Base-by-base conservation (phyloP, 2,797 vertebrate species). In the Sebastiscus tertius region DNA sequence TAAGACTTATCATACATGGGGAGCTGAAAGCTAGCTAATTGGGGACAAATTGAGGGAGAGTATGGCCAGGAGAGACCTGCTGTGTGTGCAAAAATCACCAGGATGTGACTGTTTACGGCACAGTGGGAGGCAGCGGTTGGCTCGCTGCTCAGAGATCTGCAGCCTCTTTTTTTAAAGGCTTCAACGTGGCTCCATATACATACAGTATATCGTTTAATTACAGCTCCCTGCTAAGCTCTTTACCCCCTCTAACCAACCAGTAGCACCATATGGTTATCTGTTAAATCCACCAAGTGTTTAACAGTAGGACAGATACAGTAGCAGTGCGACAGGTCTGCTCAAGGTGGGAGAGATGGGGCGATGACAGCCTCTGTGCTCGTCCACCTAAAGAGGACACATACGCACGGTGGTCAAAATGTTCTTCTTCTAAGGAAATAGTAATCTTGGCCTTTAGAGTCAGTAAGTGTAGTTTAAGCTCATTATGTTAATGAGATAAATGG, bases 401-500 rank as follows among this genome's bases (percentile, higher is more conserved):
- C 8, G 39, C 62, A 31, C 11, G 20, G n/a, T 10, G 42, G 27
- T 67, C 46, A 13, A 46, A 39, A 39, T 39, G 36, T 39, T 14
- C 36, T 14, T 92, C 94, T 94, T 95, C 80, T 94, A 94, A 94
- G 94, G 95, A 96, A 71, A 29, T 94, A 96, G 95, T 96, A 96
- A 96, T 97, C 96, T 95, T 95, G 94, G 93, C 94, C 96, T 96
- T 95, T 92, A 31, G 95, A 96, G 95, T 96, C 95, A 94, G 94
- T 92, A 92, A 42, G 29, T 49, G 59, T 16, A 34, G 94, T 96
- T 93, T 96, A 97, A 97, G 96, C 95, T 96, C 96, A 96, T 97
- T 96, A 97, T 94, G 92, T 93, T 96, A 97, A 97, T 96, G 95
- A 96, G 96, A 97, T 97, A 95, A 97, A 95, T 96, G 70, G 34